Evolutionary conservation across 2,797 vertebrate species (phyloP), one percentile per base, ranked within the genome.

Genomic region (Gambelia wislizenii): DNA sequence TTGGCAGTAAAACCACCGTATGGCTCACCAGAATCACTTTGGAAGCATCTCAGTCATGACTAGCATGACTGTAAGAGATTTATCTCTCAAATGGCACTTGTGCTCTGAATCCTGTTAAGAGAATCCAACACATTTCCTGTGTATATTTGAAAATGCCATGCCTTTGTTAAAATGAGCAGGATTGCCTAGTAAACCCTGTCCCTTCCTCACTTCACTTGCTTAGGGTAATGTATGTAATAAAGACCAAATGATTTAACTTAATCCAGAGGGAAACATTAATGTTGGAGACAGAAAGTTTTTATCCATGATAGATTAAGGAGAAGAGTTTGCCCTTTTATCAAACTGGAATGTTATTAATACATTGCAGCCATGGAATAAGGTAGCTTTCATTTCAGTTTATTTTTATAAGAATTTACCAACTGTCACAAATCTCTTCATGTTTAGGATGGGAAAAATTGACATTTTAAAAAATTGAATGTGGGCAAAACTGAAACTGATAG

Each of bases 1-100:
- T 90, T 18, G 82, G 3, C 69, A 93, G 49, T 78, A 89, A 86
- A 81, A 83, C 74, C 44, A 77, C 36, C 49, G 25, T 16, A 33
- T 47, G 1, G 54, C 9, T 85, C 30, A 91, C 1, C 9, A 89
- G 2, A 25, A 85, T 42, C 2, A 90, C 70, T 85, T 81, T 86
- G 39, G 84, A 54, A 85, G 2, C 12, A 64, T 27, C 80, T 7
- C 10, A 87, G 4, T 64, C 33, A 89, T 70, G 49, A 36, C 1
- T 52, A 56, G 67, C n/a, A 4, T 86, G 25, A 77, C 9, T 25
- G 4, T 70, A 82, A 83, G 42, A 67, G 0, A 74, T 52, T 2
- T 59, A 69, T 87, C 76, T 87, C 74, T 78, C 0, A 91, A 90
- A 39, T n/a, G 2, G 3, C 59, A 30, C 39, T 89, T 90, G 22